Evolutionary conservation across 2,888 invertebrate species (phyloP), one percentile per base, ranked within the genome.

Genomic region (Crioceris asparagi): DNA sequence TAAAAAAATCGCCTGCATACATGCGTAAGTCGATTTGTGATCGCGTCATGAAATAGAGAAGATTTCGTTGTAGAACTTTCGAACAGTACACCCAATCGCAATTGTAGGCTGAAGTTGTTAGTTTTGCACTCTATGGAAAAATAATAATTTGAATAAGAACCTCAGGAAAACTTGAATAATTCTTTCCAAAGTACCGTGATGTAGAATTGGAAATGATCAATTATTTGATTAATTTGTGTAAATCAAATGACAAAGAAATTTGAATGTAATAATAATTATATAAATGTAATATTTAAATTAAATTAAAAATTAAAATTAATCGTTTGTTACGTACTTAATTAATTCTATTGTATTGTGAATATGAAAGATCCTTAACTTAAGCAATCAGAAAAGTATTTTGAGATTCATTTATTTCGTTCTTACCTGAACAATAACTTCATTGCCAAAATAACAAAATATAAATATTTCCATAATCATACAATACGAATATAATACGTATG

Each of bases 371-470:
- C 23, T 23, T 23, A 23, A 7, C n/a, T 23, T 23, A n/a, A 25
- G 25, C 11, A n/a, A n/a, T 25, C n/a, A n/a, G n/a, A n/a, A n/a
- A 25, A 25, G 2, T 25, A 12, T 25, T 4, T n/a, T n/a, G 25
- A 4, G 12, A 25, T 2, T n/a, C 7, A 21, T 21, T 7, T 10
- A 7, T 14, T 17, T 2, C 11, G 15, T 19, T 10, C 30, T 48
- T 53, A 74, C 75, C 66, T 72, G 68, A 5, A 68, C 56, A 1
- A 68, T 65, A 6, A 74, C 65, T 52, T 72, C 71, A 49, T 74
- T 74, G 7, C 74, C 74, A 47, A 66, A 71, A 60, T 69, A 73
- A 53, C 74, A 74, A 52, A 71, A 72, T 1, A 74, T 56, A 44
- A 69, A 69, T 45, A 74, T 59, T 56, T 74, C 71, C 7, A 68